Conservation (phyloP, 2,113 vertebrate genomes). For the Paralichthys olivaceus region DNA sequence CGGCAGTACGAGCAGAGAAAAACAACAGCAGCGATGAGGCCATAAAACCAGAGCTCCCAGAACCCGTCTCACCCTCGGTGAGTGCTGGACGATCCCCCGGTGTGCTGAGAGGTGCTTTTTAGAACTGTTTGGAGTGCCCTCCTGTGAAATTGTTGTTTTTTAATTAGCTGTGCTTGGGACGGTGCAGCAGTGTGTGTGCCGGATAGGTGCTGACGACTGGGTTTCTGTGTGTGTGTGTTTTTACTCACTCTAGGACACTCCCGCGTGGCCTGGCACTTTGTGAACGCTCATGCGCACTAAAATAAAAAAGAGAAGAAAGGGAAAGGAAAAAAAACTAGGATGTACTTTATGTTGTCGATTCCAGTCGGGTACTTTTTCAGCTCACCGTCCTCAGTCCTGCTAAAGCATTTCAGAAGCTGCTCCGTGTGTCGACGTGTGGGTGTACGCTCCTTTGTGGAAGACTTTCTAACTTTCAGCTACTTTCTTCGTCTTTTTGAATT, state of each 20-base stretch:
- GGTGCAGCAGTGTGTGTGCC: constrained; percentile 49
- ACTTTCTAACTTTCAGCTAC: constrained; percentile 19
- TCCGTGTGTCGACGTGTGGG: constrained; percentile 15
- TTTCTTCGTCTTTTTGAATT: constrained; percentile 15
- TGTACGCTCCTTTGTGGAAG: constrained; percentile 20
- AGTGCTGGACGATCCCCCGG: constrained; percentile 76
- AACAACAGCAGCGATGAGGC: constrained; percentile 64
- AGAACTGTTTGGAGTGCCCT: constrained; percentile 80
- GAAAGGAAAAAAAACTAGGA: constrained; percentile 17
- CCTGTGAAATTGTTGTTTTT: constrained; percentile 86
- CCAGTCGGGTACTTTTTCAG: constrained; percentile 39
- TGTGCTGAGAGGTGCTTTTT: constrained; percentile 85
- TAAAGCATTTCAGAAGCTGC: constrained; percentile 24
- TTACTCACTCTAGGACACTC: constrained; percentile 66
- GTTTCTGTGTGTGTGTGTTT: constrained; percentile 68
- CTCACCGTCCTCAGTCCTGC: constrained; percentile 44
- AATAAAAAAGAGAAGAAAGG: constrained; percentile 19
- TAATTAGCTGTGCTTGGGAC: constrained; percentile 84
- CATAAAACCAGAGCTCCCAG: constrained; percentile 71
- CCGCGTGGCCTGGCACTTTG: constrained; percentile 57
- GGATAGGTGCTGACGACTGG: constrained; percentile 82
- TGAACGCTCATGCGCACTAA: constrained; percentile 36
- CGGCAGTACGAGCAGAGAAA: constrained; percentile 45
- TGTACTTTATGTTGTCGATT: constrained; percentile 45
- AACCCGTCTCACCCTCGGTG: constrained; percentile 65